Evolutionary conservation across 2,113 vertebrate genomes (phyloP).

Genomic region (Alexandromys fortis): DNA sequence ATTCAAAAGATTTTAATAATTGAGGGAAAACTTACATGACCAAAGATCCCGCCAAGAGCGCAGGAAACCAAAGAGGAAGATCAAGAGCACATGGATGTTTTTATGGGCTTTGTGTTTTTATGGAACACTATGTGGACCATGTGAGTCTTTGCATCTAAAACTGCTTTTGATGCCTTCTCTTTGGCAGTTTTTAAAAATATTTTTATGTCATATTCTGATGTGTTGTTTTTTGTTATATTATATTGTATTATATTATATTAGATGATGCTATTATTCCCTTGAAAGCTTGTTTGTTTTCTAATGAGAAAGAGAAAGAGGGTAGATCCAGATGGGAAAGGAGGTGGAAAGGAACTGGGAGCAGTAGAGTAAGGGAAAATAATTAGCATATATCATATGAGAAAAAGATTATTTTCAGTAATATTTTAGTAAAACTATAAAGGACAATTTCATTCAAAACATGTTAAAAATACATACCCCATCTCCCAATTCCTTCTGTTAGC

Average conservation of each 20-base stretch:
- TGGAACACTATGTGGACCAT: too few relatives aligned
- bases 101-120: too few relatives aligned
- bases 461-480: not conserved
- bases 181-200: not conserved
- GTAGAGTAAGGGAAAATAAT: not conserved
- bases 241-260: too few relatives aligned
- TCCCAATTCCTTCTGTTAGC: not conserved
- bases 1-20: too few relatives aligned
- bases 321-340: not conserved
- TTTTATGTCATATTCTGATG: not conserved
- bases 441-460: not conserved
- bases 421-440: not conserved
- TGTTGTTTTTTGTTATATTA: too few relatives aligned
- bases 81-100: too few relatives aligned
- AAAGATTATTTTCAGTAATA: not conserved
- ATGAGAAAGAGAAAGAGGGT: not conserved
- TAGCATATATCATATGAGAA: not conserved
- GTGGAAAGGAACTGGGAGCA: not conserved
- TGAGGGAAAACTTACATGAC: too few relatives aligned
- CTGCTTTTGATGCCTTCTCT: not conserved
- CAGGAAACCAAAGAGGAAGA: too few relatives aligned
- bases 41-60: too few relatives aligned
- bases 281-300: not conserved
- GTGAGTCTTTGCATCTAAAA: not conserved
- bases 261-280: too few relatives aligned